A percentile compares a stretch with the other conserved stretches of the same genome.
phyloP scores from a whole-genome alignment of 2,888 invertebrate species.

The Drosophila affinis region DNA sequence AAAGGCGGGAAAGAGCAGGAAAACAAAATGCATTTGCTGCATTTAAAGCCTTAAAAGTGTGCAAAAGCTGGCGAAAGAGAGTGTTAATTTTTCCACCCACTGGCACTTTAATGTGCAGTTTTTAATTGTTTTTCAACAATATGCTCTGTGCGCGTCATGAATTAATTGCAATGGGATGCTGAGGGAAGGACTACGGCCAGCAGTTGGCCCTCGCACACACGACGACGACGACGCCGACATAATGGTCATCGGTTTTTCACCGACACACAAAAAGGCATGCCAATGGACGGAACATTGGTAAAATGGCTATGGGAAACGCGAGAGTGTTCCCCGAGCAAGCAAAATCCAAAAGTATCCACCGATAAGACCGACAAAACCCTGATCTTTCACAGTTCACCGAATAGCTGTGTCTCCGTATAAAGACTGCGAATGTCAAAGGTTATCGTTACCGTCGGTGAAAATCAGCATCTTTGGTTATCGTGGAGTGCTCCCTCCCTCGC shows the following conservation, averaged over 20 bases:
- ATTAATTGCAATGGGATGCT: slow-evolving; percentile 50
- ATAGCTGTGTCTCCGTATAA: too few species aligned
- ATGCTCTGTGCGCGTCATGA: slow-evolving; percentile 50
- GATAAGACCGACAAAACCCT: too few species aligned
- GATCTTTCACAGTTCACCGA: too few species aligned
- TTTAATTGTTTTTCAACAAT: slow-evolving; percentile 74
- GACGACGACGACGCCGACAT: not conserved
- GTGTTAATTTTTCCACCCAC: slow-evolving; percentile 2
- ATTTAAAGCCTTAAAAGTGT: slow-evolving; percentile 21
- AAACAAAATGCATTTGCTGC: slow-evolving; percentile 10
- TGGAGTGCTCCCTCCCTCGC: not conserved
- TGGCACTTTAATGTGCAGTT: slow-evolving; percentile 63
- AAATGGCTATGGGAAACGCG: too few species aligned
- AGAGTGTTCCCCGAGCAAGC: too few species aligned
- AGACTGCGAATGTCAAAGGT: not conserved
- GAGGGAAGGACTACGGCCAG: slow-evolving; percentile 21
- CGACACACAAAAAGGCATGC: not conserved
- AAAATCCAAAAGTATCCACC: too few species aligned
- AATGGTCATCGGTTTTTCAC: not conserved
- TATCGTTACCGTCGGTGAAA: not conserved
- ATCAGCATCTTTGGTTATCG: not conserved
- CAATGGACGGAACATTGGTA: not conserved
- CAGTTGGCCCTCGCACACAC: slow-evolving; percentile 4
- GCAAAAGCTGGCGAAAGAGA: not conserved
- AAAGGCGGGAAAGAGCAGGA: slow-evolving; percentile 30